Conservation (phyloP, 1,140 invertebrate species). For the Subanguina moxae region DNA sequence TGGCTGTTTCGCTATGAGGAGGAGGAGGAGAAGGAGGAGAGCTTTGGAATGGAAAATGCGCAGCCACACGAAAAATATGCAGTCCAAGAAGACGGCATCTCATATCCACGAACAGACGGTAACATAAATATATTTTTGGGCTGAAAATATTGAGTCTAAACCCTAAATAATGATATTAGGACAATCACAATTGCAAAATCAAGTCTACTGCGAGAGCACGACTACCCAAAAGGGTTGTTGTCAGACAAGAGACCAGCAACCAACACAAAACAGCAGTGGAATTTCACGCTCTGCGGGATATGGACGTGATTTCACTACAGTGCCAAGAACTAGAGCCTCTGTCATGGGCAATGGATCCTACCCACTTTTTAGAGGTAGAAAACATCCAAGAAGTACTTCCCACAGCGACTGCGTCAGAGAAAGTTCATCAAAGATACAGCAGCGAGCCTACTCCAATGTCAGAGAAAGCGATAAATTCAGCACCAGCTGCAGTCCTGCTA, state of each 20-base stretch:
- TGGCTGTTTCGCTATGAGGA: slow-evolving; percentile 51
- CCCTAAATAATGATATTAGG: too few species aligned
- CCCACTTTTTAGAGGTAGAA: background rate
- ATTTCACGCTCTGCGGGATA: background rate
- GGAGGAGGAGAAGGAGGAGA: slow-evolving; percentile 10
- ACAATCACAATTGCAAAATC: too few species aligned
- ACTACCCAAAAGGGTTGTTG: too few species aligned
- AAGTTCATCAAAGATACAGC: background rate
- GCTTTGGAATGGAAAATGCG: background rate
- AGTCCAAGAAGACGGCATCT: background rate
- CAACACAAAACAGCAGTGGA: background rate
- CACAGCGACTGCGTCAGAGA: slow-evolving; percentile 16
- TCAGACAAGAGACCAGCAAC: too few species aligned
- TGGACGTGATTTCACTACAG: background rate
- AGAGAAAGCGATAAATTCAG: background rate
- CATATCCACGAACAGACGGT: background rate
- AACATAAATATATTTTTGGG: too few species aligned
- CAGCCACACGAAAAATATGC: background rate
- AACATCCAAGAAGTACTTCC: slow-evolving; percentile 34
- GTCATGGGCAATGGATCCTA: slow-evolving; percentile 7
- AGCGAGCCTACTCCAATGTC: slow-evolving; percentile 15
- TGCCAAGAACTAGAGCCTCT: background rate
- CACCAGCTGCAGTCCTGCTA: slow-evolving; percentile 9
- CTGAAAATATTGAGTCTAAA: too few species aligned
- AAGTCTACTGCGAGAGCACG: too few species aligned